A percentile compares a stretch with the other conserved stretches of the same genome.
Evolutionary conservation across 2,888 invertebrate genomes (phyloP).

Genomic region (Sericinus montela): DNA sequence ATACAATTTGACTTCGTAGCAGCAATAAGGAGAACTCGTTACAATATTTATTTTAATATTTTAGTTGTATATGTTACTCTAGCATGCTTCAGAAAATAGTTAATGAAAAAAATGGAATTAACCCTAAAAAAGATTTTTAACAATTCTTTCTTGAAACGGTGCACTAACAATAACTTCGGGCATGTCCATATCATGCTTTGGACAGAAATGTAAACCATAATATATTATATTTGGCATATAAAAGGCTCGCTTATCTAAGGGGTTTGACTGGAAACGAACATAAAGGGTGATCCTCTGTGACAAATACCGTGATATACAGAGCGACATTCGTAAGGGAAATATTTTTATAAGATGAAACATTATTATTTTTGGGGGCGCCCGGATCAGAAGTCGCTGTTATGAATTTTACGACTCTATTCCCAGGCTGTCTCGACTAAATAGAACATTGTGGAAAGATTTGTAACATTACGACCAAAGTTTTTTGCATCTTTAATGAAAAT

Average conservation of each 20-base stretch:
- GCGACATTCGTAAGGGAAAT: conserved; percentile 77
- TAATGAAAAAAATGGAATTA: too few relatives aligned
- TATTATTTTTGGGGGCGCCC: conserved; percentile 76
- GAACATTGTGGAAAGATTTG: conserved; percentile 16
- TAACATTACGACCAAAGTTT: conserved; percentile 2
- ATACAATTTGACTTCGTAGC: too few relatives aligned
- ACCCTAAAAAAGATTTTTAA: too few relatives aligned
- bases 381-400: conserved; percentile 68
- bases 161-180: not conserved
- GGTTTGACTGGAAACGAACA: conserved; percentile 80
- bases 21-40: too few relatives aligned
- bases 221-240: conserved; percentile 80
- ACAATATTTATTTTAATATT: too few relatives aligned
- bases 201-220: conserved; percentile 74
- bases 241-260: conserved; percentile 80
- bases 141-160: too few relatives aligned
- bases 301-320: conserved; percentile 79
- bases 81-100: too few relatives aligned
- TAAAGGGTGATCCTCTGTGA: conserved; percentile 80
- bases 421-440: conserved; percentile 26
- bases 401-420: conserved; percentile 60
- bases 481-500: not conserved
- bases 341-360: conserved; percentile 80
- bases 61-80: too few relatives aligned
- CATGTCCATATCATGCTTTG: conserved; percentile 51